Conservation (phyloP, 2,113 vertebrate genomes). For the Coptodon bakossiorum region DNA sequence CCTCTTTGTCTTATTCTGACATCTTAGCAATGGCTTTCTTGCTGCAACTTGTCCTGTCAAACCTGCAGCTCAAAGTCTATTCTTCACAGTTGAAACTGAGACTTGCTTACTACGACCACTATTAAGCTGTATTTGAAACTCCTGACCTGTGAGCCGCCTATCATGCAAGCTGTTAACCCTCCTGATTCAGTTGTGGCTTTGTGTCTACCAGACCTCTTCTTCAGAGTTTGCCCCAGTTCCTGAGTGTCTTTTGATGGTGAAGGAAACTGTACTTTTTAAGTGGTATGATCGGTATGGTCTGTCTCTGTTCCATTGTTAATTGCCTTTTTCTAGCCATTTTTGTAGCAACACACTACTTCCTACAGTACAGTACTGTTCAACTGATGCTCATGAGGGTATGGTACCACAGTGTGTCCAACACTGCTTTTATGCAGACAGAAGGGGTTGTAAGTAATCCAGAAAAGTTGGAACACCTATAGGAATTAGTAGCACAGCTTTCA, state of each 20-base stretch:
- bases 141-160: neutral
- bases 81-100: neutral
- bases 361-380: neutral
- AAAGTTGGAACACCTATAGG: neutral
- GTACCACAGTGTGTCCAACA: neutral
- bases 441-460: neutral
- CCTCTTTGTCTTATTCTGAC: neutral
- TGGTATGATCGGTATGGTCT: accelerated
- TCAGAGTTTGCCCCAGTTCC: neutral
- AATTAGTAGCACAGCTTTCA: neutral
- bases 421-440: neutral
- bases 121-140: neutral
- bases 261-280: neutral
- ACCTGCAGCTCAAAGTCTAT: neutral
- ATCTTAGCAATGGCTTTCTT: neutral
- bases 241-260: neutral
- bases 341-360: neutral
- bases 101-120: neutral
- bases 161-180: neutral
- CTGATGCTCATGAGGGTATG: neutral
- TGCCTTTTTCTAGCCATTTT: neutral
- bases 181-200: neutral
- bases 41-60: neutral
- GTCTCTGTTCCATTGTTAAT: neutral
- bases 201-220: neutral